Conservation (phyloP, 2,113 vertebrate species). For the Uria aalge region DNA sequence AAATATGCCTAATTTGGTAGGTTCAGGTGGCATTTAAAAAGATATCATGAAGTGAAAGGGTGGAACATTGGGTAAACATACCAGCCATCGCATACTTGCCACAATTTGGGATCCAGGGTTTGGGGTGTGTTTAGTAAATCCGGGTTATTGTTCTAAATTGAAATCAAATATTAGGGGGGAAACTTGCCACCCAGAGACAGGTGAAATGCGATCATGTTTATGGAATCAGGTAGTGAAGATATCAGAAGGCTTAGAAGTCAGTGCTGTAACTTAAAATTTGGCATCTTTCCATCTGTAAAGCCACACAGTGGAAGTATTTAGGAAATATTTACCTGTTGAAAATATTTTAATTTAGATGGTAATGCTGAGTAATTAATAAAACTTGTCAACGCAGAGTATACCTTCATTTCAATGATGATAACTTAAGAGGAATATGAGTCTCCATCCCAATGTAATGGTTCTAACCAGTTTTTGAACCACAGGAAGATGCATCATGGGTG, state of each 20-base stretch:
- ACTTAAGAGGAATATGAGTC: background rate
- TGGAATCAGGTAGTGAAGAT: background rate
- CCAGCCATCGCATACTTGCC: background rate
- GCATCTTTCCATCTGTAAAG: background rate
- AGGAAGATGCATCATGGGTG: background rate
- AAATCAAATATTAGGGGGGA: background rate
- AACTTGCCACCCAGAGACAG: background rate
- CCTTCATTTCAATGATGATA: background rate
- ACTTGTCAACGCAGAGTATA: background rate
- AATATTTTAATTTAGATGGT: background rate
- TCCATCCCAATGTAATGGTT: background rate
- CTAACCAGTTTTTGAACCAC: background rate
- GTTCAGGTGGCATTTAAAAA: background rate
- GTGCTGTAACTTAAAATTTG: background rate
- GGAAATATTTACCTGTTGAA: background rate
- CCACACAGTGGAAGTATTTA: background rate
- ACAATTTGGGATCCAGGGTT: background rate
- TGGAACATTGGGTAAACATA: background rate
- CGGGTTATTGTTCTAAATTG: background rate
- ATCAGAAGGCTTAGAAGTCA: background rate
- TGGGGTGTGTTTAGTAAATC: background rate
- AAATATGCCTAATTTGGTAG: background rate
- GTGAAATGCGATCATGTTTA: background rate
- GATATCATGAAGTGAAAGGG: accelerated
- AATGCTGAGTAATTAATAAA: background rate